These are phyloP conservation scores for Lobophora halterata DNA, from an alignment of 2,888 invertebrate genomes.

Conservation along the genomic window DNA sequence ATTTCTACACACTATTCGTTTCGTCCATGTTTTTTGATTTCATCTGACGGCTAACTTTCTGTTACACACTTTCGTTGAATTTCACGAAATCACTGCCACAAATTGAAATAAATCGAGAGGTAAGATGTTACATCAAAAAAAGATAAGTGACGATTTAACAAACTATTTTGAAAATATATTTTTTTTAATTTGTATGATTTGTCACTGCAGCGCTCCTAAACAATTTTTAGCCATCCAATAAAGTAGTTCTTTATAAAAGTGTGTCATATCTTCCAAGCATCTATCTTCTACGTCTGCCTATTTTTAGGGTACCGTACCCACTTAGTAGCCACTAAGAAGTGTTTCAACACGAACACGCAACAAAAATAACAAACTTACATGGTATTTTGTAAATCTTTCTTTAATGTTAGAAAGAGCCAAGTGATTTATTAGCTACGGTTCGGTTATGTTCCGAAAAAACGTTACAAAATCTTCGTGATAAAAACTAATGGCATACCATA, in stretches of 20 bases:
- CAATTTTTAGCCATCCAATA: no score
- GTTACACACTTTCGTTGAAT: no score
- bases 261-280: constrained; percentile 1
- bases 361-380: constrained; percentile 9
- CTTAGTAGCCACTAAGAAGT: constrained; percentile 14
- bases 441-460: constrained; percentile 16
- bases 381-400: constrained; percentile 19
- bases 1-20: no score
- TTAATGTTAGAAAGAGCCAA: constrained; percentile 18
- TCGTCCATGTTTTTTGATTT: no score
- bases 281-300: constrained; percentile 6
- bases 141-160: no score
- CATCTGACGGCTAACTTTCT: no score
- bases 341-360: constrained; percentile 12
- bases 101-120: no score
- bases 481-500: constrained; percentile 8
- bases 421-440: constrained; percentile 24
- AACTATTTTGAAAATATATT: no score
- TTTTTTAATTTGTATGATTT: no score
- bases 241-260: background rate
- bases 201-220: no score
- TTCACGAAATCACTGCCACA: no score
- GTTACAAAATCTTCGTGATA: constrained; percentile 4
- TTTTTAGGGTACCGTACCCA: constrained; percentile 17
- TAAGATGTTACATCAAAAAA: no score